These are phyloP conservation scores for Sphinx pinastri DNA, from an alignment of 2,888 invertebrate species.

Conservation along the genomic window DNA sequence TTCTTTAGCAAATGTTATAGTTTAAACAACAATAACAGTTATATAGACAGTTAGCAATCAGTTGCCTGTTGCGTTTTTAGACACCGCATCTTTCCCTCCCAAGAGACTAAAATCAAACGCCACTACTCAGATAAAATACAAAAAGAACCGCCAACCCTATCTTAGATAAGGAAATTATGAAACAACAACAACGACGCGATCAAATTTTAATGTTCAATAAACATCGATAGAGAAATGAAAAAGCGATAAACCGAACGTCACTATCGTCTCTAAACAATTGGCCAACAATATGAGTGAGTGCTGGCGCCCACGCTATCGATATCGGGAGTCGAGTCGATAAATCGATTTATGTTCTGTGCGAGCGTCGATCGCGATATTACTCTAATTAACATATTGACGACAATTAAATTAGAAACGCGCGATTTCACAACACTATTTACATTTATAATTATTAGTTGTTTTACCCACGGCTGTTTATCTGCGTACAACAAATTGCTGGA, in stretches of 20 bases:
- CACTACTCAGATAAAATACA: background rate
- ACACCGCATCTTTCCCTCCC: too few relatives aligned
- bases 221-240: conserved; percentile 16
- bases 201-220: conserved; percentile 13
- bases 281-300: conserved; percentile 26
- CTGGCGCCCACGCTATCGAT: conserved; percentile 41
- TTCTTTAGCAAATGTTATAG: too few relatives aligned
- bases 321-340: conserved; percentile 43
- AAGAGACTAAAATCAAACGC: background rate
- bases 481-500: too few relatives aligned
- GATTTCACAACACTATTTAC: conserved; percentile 22
- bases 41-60: too few relatives aligned
- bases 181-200: background rate
- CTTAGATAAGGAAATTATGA: background rate
- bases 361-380: conserved; percentile 40
- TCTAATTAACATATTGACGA: conserved; percentile 37
- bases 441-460: conserved; percentile 12
- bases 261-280: conserved; percentile 6
- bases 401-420: conserved; percentile 18
- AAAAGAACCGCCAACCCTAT: background rate
- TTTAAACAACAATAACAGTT: too few relatives aligned
- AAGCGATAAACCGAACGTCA: conserved; percentile 16
- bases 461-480: too few relatives aligned
- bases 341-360: conserved; percentile 49
- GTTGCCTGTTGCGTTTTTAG: too few relatives aligned